Base-by-base conservation (phyloP, 2,888 invertebrate species). In the Ophraella communa region DNA sequence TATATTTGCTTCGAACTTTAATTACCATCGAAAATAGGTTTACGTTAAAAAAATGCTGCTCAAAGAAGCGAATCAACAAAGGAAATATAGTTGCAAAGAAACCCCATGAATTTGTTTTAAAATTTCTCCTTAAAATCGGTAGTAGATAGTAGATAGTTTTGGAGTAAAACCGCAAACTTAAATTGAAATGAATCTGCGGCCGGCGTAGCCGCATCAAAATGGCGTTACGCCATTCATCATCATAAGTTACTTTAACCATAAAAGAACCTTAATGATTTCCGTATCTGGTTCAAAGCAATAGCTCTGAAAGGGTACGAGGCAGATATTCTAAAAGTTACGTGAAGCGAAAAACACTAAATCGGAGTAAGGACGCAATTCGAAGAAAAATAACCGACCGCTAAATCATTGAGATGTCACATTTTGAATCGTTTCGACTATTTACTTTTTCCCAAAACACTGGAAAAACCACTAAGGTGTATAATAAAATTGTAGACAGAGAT, bases 181-280 rank as follows among this genome's bases (percentile, higher is more conserved):
- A 35, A 23, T 20, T 39, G 20, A 42, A 54, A 54, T 23, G 23
- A 54, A 42, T 54, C 54, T 35, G 17, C 20, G 23, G 23, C 8
- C n/a, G 35, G 18, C 17, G 24, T 44, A 17, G 56, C 45, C 30
- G 45, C 59, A 59, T 51, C 39, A 59, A 59, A 59, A 59, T 35
- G 20, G 51, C 39, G 51, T 59, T 17, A 42, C 27, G n/a, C 51
- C 51, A 59, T 59, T 59, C 30, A 59, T 59, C 59, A 42, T 52
- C 52, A 51, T 59, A 59, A 59, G 59, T 59, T 51, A 52, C 59
- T 51, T 59, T 59, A 59, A 39, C 59, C 59, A 51, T 51, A 59
- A 59, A 59, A 59, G 59, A 47, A 23, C 51, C 51, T 52, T 59
- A 59, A 59, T 59, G 59, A 59, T 59, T 59, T 59, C 59, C 59